Conservation (phyloP, 2,888 invertebrate species). For the Neuroscelio doddi region DNA sequence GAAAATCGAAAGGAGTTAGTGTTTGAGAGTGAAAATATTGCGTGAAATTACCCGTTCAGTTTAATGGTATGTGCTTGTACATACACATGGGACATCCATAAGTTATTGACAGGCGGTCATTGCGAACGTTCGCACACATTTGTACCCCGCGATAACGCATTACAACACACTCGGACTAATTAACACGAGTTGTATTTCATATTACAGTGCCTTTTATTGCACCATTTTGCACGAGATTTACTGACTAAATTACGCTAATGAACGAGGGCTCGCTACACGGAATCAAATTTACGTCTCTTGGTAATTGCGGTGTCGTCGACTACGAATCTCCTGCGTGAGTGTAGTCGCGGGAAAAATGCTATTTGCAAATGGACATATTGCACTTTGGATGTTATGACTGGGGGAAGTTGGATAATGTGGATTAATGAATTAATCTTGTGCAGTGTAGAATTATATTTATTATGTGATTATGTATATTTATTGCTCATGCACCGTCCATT, state of each 20-base stretch:
- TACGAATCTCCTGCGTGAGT: not conserved
- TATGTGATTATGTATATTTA: not conserved
- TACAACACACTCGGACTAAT: conserved; percentile 26
- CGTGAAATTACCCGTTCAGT: too few species aligned
- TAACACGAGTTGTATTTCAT: conserved; percentile 35
- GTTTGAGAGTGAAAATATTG: too few species aligned
- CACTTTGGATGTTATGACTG: not conserved
- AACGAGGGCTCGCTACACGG: conserved; percentile 32
- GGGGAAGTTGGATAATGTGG: not conserved
- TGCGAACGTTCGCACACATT: conserved; percentile 34
- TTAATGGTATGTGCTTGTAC: too few species aligned
- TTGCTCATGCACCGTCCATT: too few species aligned
- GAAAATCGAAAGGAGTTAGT: too few species aligned
- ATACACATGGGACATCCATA: not conserved
- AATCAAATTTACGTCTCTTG: conserved; percentile 32
- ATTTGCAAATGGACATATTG: conserved; percentile 2
- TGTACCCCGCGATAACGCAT: conserved; percentile 29
- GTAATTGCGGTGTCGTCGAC: conserved; percentile 33
- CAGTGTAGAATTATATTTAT: not conserved
- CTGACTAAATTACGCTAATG: conserved; percentile 42
- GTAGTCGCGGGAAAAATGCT: not conserved
- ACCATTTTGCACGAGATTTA: conserved; percentile 40
- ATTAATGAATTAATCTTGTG: conserved; percentile 4
- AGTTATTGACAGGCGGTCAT: conserved; percentile 15
- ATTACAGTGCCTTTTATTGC: conserved; percentile 44